These are phyloP conservation scores for Siphlonurus alternatus DNA, from an alignment of 2,888 invertebrate species.

Conservation along the genomic window DNA sequence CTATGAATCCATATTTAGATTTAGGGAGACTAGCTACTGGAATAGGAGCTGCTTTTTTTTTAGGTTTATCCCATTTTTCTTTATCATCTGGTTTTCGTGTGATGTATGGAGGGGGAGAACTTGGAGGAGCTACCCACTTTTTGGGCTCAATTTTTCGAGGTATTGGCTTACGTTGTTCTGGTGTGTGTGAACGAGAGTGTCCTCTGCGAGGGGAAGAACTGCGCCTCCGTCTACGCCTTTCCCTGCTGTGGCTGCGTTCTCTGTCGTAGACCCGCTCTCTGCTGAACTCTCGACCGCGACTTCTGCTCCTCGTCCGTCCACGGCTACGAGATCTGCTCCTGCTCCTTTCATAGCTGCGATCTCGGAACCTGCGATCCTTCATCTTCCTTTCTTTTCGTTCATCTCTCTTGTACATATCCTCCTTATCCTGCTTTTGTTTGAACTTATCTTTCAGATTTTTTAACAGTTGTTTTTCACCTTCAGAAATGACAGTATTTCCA, in stretches of 20 bases:
- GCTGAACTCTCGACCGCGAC: conserved; percentile 16
- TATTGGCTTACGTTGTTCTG: not conserved
- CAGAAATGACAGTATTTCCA: conserved; percentile 25
- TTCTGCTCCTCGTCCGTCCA: conserved; percentile 17
- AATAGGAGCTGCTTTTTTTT: conserved; percentile 19
- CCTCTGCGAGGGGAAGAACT: conserved; percentile 14
- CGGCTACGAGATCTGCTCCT: conserved; percentile 16
- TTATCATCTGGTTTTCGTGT: conserved; percentile 9
- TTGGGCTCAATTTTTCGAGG: not conserved
- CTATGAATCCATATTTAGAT: conserved; percentile 68
- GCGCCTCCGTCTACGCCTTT: conserved; percentile 14
- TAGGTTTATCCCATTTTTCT: conserved; percentile 18
- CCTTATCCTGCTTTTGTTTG: conserved; percentile 33
- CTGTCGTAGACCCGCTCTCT: conserved; percentile 24
- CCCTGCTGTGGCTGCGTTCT: conserved; percentile 20
- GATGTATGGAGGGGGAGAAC: conserved; percentile 1
- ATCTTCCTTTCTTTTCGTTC: conserved; percentile 20
- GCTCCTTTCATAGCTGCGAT: conserved; percentile 16
- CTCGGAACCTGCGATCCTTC: conserved; percentile 16
- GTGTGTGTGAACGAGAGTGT: conserved; percentile 9
- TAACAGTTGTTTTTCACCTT: conserved; percentile 30
- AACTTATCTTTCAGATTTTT: conserved; percentile 34
- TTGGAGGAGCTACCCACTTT: not conserved
- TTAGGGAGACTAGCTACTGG: conserved; percentile 29
- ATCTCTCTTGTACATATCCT: conserved; percentile 22